Percentiles rank a stretch among this genome's conserved stretches.
Conservation (phyloP, 2,113 vertebrate species). For the Poicephalus gulielmi region DNA sequence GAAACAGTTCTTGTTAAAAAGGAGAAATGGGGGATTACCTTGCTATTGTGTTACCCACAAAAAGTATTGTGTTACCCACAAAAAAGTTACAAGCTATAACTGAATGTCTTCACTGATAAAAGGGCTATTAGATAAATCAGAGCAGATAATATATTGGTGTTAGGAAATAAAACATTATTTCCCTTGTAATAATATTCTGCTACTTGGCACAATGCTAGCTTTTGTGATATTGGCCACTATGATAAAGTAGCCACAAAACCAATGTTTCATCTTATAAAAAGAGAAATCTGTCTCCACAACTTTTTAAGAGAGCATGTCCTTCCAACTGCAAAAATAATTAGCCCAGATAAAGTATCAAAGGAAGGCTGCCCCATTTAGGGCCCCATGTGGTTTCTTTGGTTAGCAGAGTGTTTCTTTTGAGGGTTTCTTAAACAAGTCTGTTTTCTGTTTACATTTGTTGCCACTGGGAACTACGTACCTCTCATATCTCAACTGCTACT, state of each 20-base stretch:
- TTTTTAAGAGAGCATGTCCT: background rate
- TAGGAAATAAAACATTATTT: background rate
- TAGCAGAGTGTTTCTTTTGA: background rate
- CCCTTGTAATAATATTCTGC: background rate
- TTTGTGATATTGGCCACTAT: background rate
- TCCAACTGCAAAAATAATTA: background rate
- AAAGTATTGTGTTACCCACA: background rate
- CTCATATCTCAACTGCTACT: background rate
- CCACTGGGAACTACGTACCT: background rate
- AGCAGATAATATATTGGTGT: background rate
- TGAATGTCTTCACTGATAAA: background rate
- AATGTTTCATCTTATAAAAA: background rate
- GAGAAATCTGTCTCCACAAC: background rate
- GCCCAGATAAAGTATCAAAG: background rate
- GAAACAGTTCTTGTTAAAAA: background rate
- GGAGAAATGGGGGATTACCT: background rate
- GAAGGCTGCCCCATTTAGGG: background rate
- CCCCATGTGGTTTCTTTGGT: background rate
- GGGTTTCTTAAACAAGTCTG: background rate
- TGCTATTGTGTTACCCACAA: background rate
- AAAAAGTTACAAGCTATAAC: background rate
- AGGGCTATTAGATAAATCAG: background rate
- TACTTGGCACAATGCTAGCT: background rate
- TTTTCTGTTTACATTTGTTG: slow-evolving; percentile 12
- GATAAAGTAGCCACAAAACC: background rate